Base-by-base conservation (phyloP, 2,113 vertebrate genomes). In the Mesoclemmys tuberculata region DNA sequence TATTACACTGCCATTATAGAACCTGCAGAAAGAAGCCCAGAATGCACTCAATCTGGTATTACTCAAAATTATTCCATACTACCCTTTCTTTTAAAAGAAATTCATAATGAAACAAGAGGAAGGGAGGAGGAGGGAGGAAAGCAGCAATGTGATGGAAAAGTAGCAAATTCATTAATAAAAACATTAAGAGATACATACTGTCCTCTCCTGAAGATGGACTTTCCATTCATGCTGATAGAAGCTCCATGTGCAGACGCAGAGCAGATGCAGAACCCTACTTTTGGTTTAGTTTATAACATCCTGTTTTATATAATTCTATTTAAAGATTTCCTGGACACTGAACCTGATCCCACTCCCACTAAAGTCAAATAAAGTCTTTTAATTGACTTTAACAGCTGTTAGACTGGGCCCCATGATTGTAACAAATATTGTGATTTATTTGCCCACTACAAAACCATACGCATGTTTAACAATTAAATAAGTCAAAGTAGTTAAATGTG, bases 31-130 rank as follows among this genome's bases (percentile, higher is more conserved):
- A 41, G 90, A 85, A 75, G 3, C 21, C 31, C 41, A 87, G 84
- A 81, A 83, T 81, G 78, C 79, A 91, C 96, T 94, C 64, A 90
- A 90, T 84, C 58, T 89, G 75, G 74, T 58, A 80, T 95, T 96
- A 92, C 82, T 96, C 51, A 78, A 61, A 55, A 29, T 80, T 8
- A 10, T 22, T n/a, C 18, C 55, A 61, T 88, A 61, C 22, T 61
- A 55, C 71, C 79, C 49, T 49, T 51, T 51, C 92, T 90, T 90
- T 79, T 92, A 90, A 29, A n/a, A 35, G 93, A 92, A 91, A 51
- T 80, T 80, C 14, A 71, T 22, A 88, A 92, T 1, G 81, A n/a
- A 26, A 83, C 18, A 1, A 55, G 19, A 4, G 29, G 54, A 68
- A 19, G 18, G 80, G 78, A 12, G 48, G 38, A 80, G 52, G 49